Evolutionary conservation across 2,113 vertebrate genomes (phyloP), one percentile per base, ranked within the genome.

Genomic region (Lagopus leucura): DNA sequence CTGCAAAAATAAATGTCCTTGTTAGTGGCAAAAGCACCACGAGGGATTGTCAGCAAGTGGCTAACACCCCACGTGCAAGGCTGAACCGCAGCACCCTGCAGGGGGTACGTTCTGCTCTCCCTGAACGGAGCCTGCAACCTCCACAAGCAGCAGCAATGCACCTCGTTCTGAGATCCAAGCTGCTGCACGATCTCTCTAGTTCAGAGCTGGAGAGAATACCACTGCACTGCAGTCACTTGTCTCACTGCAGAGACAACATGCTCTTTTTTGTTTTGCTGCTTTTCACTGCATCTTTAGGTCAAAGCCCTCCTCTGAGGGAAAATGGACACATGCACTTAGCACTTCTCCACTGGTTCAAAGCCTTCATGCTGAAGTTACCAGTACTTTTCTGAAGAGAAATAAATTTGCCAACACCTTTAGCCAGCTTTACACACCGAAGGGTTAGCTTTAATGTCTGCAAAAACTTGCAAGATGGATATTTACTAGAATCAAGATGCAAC

Each of bases 1-100:
- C 99, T 99, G 95, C 8, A 75, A 96, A 63, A 89, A 34, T 40
- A 92, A 78, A 71, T 82, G 13, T 27, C 65, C 79, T 34, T 5
- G 13, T 96, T 73, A 96, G 72, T 30, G 66, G n/a, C 61, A n/a
- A 55, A 45, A 73, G 30, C 64, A 89, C 61, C 43, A 52, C 27
- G 61, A 30, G 48, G 36, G 19, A 63, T 32, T 17, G 38, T 45
- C 61, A 66, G 75, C 34, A 25, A 38, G 32, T 20, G 45, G 32
- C 22, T 48, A 80, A 24, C 2, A 1, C 10, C 20, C 30, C 66
- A 27, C 27, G n/a, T 52, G 70, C 50, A 58, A 32, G 19, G 14
- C 43, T 65, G 36, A 80, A 10, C 64, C 0, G 1, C 61, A 64
- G 48, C n/a, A 52, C 13, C 43, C 38, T 1, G 24, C 0, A 1